Base-by-base conservation (phyloP, 2,113 vertebrate genomes). In the Aptenodytes patagonicus region DNA sequence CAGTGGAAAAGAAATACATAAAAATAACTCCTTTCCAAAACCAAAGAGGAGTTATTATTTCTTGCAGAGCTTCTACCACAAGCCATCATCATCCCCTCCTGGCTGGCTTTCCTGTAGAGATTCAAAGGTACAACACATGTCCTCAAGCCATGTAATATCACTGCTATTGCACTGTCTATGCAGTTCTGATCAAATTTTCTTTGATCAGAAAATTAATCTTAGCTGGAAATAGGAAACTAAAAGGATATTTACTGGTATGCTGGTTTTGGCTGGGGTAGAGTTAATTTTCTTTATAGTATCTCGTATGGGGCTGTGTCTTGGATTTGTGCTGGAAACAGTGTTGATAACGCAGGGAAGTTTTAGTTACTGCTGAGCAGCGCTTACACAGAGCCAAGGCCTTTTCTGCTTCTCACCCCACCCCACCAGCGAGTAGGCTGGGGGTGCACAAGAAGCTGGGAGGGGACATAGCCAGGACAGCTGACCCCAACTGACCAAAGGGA, bases 131-230 rank as follows among this genome's bases (percentile, higher is more conserved):
- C 62, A 92, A 81, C 71, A 78, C 58, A 34, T 93, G 76, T 91
- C 93, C 93, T 77, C 77, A 89, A 94, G 90, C 93, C 86, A 88
- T 81, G 89, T 93, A 95, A 93, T 96, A 87, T 78, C 11, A 7
- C 69, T 83, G 81, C 83, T 94, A 51, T 81, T 92, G 81, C 7
- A 9, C 89, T 92, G 54, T 66, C 82, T 87, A 81, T 75, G 83
- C 89, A 91, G 75, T 94, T 87, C 80, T 95, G 93, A 92, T 95
- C 94, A 96, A 89, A 95, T 92, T 86, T 87, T 87, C 83, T 95
- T 86, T 95, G 93, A 93, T 94, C 83, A 87, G 87, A 94, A 96
- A 94, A 96, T 96, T 89, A 93, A 93, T 93, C 86, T 79, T 90
- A 75, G 61, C 60, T 83, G 40, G 42, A 93, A 95, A 90, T 38